Conservation (phyloP, 2,888 invertebrate genomes). For the Chalcosyrphus nemorum region DNA sequence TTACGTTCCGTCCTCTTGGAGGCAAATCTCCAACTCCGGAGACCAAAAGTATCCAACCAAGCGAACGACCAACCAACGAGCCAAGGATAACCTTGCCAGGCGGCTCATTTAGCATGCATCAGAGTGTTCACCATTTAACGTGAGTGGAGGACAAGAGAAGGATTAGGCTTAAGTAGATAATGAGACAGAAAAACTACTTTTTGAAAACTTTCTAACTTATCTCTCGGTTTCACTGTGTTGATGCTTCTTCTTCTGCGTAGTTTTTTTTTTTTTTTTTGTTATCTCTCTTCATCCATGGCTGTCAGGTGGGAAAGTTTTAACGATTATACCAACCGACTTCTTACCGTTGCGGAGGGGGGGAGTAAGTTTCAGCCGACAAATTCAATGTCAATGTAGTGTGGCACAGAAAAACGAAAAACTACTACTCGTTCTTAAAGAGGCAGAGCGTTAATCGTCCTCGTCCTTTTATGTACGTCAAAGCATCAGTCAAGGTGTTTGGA, state of each 20-base stretch:
- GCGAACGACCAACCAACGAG: constrained; percentile 7
- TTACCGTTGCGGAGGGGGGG: neutral
- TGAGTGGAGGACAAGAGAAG: constrained; percentile 48
- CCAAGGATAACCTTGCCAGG: constrained; percentile 60
- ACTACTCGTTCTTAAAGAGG: neutral
- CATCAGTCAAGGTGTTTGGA: neutral
- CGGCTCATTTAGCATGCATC: constrained; percentile 71
- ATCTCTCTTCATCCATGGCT: constrained; percentile 12
- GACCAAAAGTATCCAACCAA: neutral
- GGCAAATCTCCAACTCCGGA: neutral
- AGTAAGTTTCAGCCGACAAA: too few relatives aligned
- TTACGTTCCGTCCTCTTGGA: constrained; percentile 33
- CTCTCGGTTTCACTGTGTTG: constrained; percentile 39
- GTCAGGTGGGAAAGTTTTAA: constrained; percentile 59
- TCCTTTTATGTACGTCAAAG: neutral
- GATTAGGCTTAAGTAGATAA: constrained; percentile 71
- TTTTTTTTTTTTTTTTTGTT: neutral
- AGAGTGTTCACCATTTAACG: constrained; percentile 55
- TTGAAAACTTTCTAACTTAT: constrained; percentile 65
- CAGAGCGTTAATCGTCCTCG: constrained; percentile 18
- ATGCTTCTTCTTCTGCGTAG: neutral
- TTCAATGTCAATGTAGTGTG: constrained; percentile 28
- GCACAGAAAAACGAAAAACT: neutral
- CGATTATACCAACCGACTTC: constrained; percentile 14
- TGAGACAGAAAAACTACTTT: constrained; percentile 71